Evolutionary conservation across 2,888 invertebrate species (phyloP), one percentile per base, ranked within the genome.

Genomic region (Apamea crenata): DNA sequence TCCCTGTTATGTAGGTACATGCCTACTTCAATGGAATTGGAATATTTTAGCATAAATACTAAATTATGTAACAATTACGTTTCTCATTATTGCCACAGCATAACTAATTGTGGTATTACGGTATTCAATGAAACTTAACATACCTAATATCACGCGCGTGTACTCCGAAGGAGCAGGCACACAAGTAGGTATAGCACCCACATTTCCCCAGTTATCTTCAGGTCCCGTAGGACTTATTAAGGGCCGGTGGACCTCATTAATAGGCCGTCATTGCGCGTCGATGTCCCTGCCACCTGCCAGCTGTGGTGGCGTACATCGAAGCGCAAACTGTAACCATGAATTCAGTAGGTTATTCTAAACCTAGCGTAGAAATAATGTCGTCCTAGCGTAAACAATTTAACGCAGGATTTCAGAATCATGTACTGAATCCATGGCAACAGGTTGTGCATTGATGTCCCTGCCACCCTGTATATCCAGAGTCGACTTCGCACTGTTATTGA

Each of bases 31-130:
- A 53, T 53, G n/a, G 16, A 29, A 61, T 36, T 36, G 16, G 56
- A 82, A 77, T 74, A 82, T 16, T 53, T 86, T 77, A 53, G 67
- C 74, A 74, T 77, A 77, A 67, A 29, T 50, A 44, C 1, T 21
- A 12, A 8, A 61, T 70, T 70, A 66, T n/a, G 6, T 44, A 53
- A 56, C 3, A 67, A 16, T 44, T n/a, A 65, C 10, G 10, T 66
- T 66, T 21, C n/a, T 44, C 47, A 44, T 61, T 14, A 32, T 25
- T 44, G n/a, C 44, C 16, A 40, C 40, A 40, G 40, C 6, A 40
- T 40, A 40, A 40, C 7, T 40, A 40, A 4, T 40, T 7, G 40
- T 40, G 40, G 0, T 18, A 32, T 25, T 44, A 44, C 44, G 18
- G 10, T n/a, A 68, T 47, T 29, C 6, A 18, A 21, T 68, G 2